Percentiles rank a stretch among this genome's conserved stretches.
phyloP scores from a whole-genome alignment of 2,888 invertebrate genomes.

The Apomyelois bistriatella region DNA sequence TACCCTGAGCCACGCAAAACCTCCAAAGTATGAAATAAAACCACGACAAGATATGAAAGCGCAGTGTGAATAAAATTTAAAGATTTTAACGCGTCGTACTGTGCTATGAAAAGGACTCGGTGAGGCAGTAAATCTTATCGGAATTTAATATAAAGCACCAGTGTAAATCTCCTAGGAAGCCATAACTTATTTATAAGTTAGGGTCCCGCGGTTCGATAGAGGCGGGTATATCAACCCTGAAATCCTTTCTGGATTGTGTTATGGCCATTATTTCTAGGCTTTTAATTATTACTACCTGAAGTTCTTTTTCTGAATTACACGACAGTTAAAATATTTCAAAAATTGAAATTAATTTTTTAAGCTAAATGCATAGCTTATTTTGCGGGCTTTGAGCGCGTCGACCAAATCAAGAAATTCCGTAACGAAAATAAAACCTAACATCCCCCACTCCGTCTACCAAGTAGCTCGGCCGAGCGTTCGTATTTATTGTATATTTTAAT shows the following conservation, averaged over 20 bases:
- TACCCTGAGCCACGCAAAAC: too few species aligned
- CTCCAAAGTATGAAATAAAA: too few species aligned
- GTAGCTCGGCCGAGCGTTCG: too few species aligned
- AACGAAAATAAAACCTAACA: too few species aligned
- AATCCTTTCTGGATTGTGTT: constrained; percentile 43
- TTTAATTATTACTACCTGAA: constrained; percentile 21
- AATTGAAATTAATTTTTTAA: too few species aligned
- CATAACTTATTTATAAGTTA: constrained; percentile 59
- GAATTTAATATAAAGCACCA: constrained; percentile 65
- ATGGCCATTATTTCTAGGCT: constrained; percentile 28
- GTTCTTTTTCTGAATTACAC: too few species aligned
- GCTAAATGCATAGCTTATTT: too few species aligned
- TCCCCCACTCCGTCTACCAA: too few species aligned
- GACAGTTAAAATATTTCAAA: too few species aligned
- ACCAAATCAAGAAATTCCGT: too few species aligned
- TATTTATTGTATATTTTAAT: too few species aligned
- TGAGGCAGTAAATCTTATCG: constrained; percentile 49
- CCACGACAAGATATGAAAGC: not conserved
- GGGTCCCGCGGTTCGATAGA: constrained; percentile 45
- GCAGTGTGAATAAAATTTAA: constrained; percentile 1
- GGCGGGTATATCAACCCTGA: constrained; percentile 43
- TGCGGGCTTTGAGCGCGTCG: too few species aligned
- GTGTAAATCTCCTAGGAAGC: constrained; percentile 47
- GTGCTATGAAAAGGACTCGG: not conserved
- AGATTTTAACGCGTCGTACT: not conserved